Evolutionary conservation across 2,888 invertebrate genomes (phyloP).

Genomic region (Polyommatus iphigenia): DNA sequence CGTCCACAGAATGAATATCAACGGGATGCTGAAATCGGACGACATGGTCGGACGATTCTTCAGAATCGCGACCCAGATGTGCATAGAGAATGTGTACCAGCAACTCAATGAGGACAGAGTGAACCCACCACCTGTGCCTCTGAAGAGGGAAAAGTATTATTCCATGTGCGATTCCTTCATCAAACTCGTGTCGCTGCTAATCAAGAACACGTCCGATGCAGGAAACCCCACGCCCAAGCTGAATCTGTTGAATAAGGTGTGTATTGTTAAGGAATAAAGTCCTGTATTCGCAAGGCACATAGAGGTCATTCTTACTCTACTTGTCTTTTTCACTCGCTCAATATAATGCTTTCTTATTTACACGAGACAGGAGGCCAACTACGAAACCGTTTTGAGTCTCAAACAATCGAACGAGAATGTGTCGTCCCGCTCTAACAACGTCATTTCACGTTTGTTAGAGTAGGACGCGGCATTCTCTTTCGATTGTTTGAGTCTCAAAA

Average conservation of each 20-base stretch:
- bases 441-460: no score
- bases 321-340: no score
- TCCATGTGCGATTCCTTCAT: slow-evolving; percentile 97
- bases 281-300: no score
- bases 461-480: no score
- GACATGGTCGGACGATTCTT: slow-evolving; percentile 98
- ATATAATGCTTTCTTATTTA: no score
- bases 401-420: no score
- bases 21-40: slow-evolving; percentile 95
- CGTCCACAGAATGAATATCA: slow-evolving; percentile 96
- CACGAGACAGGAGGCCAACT: no score
- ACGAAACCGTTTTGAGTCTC: no score
- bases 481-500: no score
- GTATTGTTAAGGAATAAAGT: slow-evolving; percentile 22
- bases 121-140: slow-evolving; percentile 82
- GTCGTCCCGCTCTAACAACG: no score
- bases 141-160: slow-evolving; percentile 92
- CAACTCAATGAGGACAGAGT: slow-evolving; percentile 86
- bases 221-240: slow-evolving; percentile 97
- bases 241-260: slow-evolving; percentile 95
- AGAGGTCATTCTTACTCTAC: no score
- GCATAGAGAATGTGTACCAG: slow-evolving; percentile 96
- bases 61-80: slow-evolving; percentile 97
- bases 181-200: slow-evolving; percentile 94
- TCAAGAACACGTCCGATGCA: slow-evolving; percentile 95